Evolutionary conservation across 2,797 vertebrate genomes (phyloP).

Genomic region (Helicolenus hilgendorfi): DNA sequence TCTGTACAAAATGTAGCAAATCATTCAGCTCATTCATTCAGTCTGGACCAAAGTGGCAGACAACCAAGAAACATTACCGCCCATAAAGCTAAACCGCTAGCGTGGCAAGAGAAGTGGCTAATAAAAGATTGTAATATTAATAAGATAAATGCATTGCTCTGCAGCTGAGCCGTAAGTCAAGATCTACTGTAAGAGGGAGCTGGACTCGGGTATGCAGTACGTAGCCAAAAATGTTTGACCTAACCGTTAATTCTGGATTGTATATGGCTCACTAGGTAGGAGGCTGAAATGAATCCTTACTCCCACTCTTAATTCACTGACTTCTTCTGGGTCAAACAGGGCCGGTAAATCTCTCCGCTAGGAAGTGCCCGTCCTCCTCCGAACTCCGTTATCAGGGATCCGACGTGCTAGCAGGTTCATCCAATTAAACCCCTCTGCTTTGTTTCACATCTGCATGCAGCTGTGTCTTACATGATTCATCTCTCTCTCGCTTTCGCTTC

Average conservation of each 20-base stretch:
- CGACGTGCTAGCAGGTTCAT: conserved; percentile 45
- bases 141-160: conserved; percentile 10
- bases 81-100: background rate
- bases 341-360: conserved; percentile 47
- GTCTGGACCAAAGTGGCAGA: background rate
- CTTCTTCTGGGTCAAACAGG: conserved; percentile 47
- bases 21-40: background rate
- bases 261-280: conserved; percentile 24
- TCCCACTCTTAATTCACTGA: conserved; percentile 55
- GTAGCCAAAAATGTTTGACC: conserved; percentile 37
- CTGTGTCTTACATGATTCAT: conserved; percentile 12
- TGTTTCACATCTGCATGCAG: conserved; percentile 51
- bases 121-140: background rate
- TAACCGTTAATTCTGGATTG: conserved; percentile 54
- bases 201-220: background rate
- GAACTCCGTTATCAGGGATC: conserved; percentile 65
- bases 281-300: conserved; percentile 42
- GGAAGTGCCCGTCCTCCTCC: conserved; percentile 45
- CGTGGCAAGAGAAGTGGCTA: background rate
- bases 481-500: background rate
- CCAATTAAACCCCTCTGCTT: conserved; percentile 41
- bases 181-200: conserved; percentile 8
- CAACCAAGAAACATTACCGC: background rate
- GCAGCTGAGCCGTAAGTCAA: conserved; percentile 31
- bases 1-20: background rate